phyloP scores from a whole-genome alignment of 2,888 invertebrate species.

The Lepidonotus clava region DNA sequence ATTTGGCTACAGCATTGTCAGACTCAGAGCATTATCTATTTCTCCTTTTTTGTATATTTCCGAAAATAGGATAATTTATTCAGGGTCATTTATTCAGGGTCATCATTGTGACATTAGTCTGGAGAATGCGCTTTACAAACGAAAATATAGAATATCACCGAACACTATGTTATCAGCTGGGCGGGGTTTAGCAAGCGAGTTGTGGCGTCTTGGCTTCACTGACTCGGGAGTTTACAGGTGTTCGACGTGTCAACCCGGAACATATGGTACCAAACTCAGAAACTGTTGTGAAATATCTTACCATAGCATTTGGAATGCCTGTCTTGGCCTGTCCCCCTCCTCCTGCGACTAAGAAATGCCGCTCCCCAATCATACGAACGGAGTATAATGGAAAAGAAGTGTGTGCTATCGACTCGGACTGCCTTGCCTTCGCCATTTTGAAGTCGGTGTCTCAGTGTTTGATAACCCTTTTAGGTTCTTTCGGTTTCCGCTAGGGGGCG shows the following conservation, averaged over 20 bases:
- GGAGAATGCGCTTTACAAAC: neutral
- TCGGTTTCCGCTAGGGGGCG: no score
- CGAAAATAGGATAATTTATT: neutral
- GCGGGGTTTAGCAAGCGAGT: neutral
- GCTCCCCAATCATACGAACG: constrained; percentile 92
- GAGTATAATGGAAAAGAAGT: constrained; percentile 90
- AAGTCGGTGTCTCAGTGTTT: neutral
- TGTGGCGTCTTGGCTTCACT: neutral
- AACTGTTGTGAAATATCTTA: constrained; percentile 64
- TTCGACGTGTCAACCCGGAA: neutral
- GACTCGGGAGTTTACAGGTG: neutral
- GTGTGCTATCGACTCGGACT: constrained; percentile 68
- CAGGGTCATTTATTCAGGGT: neutral
- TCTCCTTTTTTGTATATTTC: no score
- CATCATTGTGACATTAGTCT: neutral
- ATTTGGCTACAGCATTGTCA: no score
- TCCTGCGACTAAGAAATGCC: constrained; percentile 97
- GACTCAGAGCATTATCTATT: no score
- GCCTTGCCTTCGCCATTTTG: constrained; percentile 57
- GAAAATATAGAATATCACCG: neutral
- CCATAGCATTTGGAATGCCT: constrained; percentile 98
- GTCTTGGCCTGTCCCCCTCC: constrained; percentile 98
- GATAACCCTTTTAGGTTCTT: no score
- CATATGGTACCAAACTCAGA: neutral
- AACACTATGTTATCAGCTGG: neutral